Conservation (phyloP, 2,113 vertebrate species). For the Blennius ocellaris region DNA sequence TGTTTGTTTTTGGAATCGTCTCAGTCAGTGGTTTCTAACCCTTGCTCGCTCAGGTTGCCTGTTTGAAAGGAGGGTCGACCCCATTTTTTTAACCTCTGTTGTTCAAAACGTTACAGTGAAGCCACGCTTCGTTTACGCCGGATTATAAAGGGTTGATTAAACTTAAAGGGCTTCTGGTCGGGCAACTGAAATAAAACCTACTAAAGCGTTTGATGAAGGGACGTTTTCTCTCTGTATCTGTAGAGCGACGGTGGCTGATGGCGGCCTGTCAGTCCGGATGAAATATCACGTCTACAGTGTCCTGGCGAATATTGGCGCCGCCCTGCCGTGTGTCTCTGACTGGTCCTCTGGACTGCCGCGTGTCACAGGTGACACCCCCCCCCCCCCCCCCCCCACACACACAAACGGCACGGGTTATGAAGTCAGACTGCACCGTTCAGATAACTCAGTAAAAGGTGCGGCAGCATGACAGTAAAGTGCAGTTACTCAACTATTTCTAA, state of each 20-base stretch:
- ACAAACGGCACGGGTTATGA: background rate
- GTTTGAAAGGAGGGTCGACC: no score
- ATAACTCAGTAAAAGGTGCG: background rate
- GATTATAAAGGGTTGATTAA: no score
- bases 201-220: background rate
- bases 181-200: background rate
- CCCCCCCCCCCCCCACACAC: no score
- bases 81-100: no score
- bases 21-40: no score
- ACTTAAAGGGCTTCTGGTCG: no score
- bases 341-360: constrained; percentile 90
- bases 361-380: constrained; percentile 93
- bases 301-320: constrained; percentile 86
- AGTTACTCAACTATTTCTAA: background rate
- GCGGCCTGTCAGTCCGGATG: constrained; percentile 83
- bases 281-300: constrained; percentile 91
- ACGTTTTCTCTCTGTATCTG: background rate
- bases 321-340: constrained; percentile 87
- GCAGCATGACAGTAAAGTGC: background rate
- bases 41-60: no score
- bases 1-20: no score
- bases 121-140: no score
- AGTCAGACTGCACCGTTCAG: background rate
- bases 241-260: constrained; percentile 74
- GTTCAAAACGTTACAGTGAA: no score